Base-by-base conservation (phyloP, 2,797 vertebrate genomes). In the Agapornis canus region DNA sequence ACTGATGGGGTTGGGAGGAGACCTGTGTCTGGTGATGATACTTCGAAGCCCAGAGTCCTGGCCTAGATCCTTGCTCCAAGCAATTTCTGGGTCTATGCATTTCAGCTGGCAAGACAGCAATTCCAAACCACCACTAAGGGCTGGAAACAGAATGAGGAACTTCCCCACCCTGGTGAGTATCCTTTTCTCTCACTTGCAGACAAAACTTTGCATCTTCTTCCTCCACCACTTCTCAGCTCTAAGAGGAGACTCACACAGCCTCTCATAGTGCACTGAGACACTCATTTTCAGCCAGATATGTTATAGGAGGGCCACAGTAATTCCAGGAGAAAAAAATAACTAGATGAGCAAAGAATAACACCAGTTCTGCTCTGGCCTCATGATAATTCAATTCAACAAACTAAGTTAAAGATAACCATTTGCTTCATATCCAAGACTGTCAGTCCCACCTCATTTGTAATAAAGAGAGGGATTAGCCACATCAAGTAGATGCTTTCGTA, bases 331-430 rank as follows among this genome's bases (percentile, higher is more conserved):
- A 86, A 61, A 61, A 69, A 91, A 48, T 52, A 95, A 45, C 18
- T n/a, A 79, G 54, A 65, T 47, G 72, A 88, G 47, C 47, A 82
- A 18, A 77, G 73, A 86, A 47, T 57, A 23, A 11, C 25, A 39
- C 65, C 43, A 52, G 13, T 26, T 94, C 47, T 87, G 72, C 47
- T 93, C 42, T 54, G 31, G 40, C 40, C 49, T 85, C 32, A 18
- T 32, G 32, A 43, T 47, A 89, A 81, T 23, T 27, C 61, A 87
- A 8, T 25, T 81, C 49, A 59, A 68, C 43, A 92, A 64, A 80
- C 73, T 77, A 77, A 64, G 16, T 65, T 84, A 68, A 94, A 94
- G 37, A 32, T 65, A 86, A 84, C 56, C 25, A 79, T 86, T 89
- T 82, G 54, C 45, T 86, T 85, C 79, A 64, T 69, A 45, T 31